Evolutionary conservation across 1,140 invertebrate species (phyloP), one percentile per base, ranked within the genome.

Genomic region (Maniola jurtina): DNA sequence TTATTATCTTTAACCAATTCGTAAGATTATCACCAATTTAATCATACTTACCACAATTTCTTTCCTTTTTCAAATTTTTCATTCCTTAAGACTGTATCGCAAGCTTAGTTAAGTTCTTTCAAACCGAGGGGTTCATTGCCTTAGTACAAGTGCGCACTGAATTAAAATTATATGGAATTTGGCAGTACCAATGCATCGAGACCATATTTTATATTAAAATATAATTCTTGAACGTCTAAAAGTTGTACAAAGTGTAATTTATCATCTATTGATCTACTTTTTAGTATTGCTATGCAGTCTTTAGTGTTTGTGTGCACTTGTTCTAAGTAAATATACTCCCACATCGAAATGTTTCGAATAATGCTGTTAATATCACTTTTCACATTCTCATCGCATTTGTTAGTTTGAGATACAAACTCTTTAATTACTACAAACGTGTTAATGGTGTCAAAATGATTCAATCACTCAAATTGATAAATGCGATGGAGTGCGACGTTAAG

Each of bases 1-100:
- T 86, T 85, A 89, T 90, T 89, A 91, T 90, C 83, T 75, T 88
- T 90, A 85, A 81, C 82, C 88, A 88, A 88, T 89, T 89, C 85
- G 87, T 89, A 82, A 84, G 74, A 82, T 85, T 91, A 89, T 89
- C 84, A 89, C 89, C 79, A 82, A 84, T 77, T 80, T 80, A 70
- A 75, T 70, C 64, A 66, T 81, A 64, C 72, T 75, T 78, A 73
- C 71, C 77, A 76, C 60, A 76, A 72, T 77, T 57, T 36, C 14
- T 14, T 64, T 64, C 16, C 33, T 42, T 64, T 62, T 61, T 15
- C n/a, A n/a, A 40, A 52, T 35, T 55, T 36, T 47, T 61, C 52
- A 48, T 33, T 57, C 34, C n/a, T 57, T 47, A 47, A 47, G 45
- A 68, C 61, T 68, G 45, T 40, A 56, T 59, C 42, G 55, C 42